Evolutionary conservation across 2,888 invertebrate species (phyloP), one percentile per base, ranked within the genome.

Genomic region (Eudasyphora cyanicolor): DNA sequence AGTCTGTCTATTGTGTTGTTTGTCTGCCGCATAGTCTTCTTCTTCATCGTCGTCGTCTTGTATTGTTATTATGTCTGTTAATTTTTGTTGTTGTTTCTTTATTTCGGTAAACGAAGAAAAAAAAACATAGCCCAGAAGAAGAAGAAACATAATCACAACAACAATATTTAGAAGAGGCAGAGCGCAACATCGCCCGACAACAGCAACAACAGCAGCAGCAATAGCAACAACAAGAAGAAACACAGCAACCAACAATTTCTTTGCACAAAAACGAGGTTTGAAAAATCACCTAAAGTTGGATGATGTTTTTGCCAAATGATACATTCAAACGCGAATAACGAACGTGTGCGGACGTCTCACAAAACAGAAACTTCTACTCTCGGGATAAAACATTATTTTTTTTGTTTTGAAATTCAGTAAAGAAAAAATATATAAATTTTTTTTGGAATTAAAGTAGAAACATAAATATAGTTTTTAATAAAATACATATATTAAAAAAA

Each of bases 251-350:
- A 86, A 87, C 84, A 89, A 89, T 79, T 84, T 84, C 81, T 84
- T 84, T 84, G 79, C 81, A 81, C 78, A 81, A 84, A 64, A 83
- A 84, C 77, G 78, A 78, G 67, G 84, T 79, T 81, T 84, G 78
- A 81, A 84, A 84, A 84, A 84, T 81, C 84, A 81, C 84, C 90
- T 91, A 91, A 91, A 91, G 92, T 90, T 91, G 90, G 91, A 89
- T 89, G 89, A 90, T 89, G 88, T 88, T 88, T 89, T 90, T 90
- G 90, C 89, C 89, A 90, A 89, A 89, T 88, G 91, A 90, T 91
- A 89, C 92, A 92, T 92, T 92, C 91, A 90, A 91, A 91, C 91
- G 91, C 91, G 91, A 91, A 90, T 92, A 91, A 90, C 92, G 92
- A 90, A 90, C 90, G 91, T 89, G 92, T 89, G 89, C 91, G 92